Base-by-base conservation (phyloP, 2,797 vertebrate species). In the Peromyscus attwateri region DNA sequence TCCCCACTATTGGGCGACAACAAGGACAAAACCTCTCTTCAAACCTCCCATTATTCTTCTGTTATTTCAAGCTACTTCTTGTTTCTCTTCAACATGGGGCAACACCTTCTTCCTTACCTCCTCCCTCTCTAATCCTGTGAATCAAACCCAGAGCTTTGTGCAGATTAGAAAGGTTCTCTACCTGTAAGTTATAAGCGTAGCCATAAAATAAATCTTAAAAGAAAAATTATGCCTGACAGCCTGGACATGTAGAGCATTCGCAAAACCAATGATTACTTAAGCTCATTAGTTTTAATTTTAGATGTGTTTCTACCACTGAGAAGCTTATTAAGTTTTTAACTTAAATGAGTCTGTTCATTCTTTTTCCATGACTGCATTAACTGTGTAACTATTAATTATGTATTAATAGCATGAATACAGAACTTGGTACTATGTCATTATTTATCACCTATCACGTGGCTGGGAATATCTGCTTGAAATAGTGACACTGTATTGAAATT, bases 11-110 rank as follows among this genome's bases (percentile, higher is more conserved):
- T 34, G 77, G 40, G 23, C 52, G 83, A 93, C 31, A 92, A 43
- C 31, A 40, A 40, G 17, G 25, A n/a, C 40, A 31, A 6, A 29
- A 5, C 46, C 3, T 84, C 88, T 96, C 92, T 89, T 90, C 82
- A 97, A 83, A 60, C 96, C 25, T 31, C 89, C 27, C 88, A 4
- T 96, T 96, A 96, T 79, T 97, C 27, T 25, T 89, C n/a, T 89
- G 4, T 96, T 96, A 97, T 85, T 97, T 96, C 94, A 94, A 92
- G 14, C 23, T 97, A 87, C 5, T 79, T 97, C 64, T 87, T 95
- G 16, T 66, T 97, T 97, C 70, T 97, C 81, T 77, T 96, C 87
- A 93, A 83, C 85, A 90, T 90, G 91, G 73, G 91, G 52, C n/a
- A 82, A 34, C 9, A 92, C 17, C 57, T 40, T 97, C 79, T 95